These are phyloP conservation scores for Gallinago jamesoni DNA, from an alignment of 2,113 vertebrate species.

Conservation along the genomic window DNA sequence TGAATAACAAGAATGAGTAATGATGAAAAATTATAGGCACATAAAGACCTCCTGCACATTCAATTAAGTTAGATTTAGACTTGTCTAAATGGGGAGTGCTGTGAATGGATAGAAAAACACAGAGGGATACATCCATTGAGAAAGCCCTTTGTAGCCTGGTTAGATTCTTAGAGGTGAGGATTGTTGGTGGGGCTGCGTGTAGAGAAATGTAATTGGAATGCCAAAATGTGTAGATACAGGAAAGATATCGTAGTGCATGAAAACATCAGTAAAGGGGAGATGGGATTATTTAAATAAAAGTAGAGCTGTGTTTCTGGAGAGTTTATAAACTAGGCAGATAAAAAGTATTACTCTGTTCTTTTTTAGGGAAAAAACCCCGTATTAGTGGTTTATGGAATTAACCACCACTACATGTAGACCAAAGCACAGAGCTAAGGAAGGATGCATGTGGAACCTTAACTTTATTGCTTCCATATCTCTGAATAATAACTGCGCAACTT, in stretches of 20 bases:
- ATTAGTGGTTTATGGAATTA: constrained; percentile 9
- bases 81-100: not conserved
- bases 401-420: not conserved
- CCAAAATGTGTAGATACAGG: not conserved
- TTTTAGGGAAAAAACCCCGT: not conserved
- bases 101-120: not conserved
- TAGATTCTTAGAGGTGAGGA: not conserved
- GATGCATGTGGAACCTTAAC: constrained; percentile 11
- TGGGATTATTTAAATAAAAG: not conserved
- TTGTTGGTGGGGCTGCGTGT: fast-evolving
- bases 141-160: not conserved
- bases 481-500: constrained; percentile 3
- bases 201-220: not conserved
- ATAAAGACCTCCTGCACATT: not conserved
- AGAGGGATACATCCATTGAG: not conserved
- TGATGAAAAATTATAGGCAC: not conserved
- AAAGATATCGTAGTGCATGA: not conserved
- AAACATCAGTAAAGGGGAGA: not conserved
- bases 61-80: not conserved
- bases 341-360: not conserved
- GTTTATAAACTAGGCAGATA: not conserved
- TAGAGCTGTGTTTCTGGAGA: not conserved
- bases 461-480: constrained; percentile 56
- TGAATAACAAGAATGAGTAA: not conserved
- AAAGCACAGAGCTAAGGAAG: not conserved